A percentile compares a stretch with the other conserved stretches of the same genome.
phyloP scores from a whole-genome alignment of 2,888 invertebrate species.

The Drosophila mimetica region DNA sequence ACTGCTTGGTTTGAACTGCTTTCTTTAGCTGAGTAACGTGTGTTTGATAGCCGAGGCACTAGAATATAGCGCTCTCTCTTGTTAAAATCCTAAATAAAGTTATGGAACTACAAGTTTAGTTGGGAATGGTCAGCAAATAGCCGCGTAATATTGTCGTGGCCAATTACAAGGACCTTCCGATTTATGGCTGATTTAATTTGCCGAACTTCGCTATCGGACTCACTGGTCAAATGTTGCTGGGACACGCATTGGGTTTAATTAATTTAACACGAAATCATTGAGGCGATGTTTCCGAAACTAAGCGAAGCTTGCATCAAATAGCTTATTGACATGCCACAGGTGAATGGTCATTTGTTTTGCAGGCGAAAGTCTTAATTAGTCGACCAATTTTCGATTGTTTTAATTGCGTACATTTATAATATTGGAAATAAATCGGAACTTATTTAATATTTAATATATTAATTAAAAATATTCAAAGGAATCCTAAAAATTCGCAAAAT shows the following conservation, averaged over 20 bases:
- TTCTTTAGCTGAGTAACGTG: no score
- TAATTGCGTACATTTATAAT: not conserved
- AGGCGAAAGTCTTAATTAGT: not conserved
- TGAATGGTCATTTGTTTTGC: constrained; percentile 12
- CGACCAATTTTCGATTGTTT: not conserved
- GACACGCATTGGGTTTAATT: constrained; percentile 74
- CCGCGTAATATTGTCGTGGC: constrained; percentile 31
- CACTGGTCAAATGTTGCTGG: constrained; percentile 62
- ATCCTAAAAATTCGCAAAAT: no score
- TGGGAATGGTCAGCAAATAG: constrained; percentile 12
- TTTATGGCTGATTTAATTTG: constrained; percentile 70
- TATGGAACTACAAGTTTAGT: not conserved
- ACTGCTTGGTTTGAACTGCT: no score
- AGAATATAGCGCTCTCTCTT: no score
- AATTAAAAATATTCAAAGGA: no score
- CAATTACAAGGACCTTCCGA: constrained; percentile 59
- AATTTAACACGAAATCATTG: constrained; percentile 79
- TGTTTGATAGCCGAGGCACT: no score
- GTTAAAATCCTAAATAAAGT: not conserved
- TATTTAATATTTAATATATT: no score
- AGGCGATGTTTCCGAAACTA: constrained; percentile 70
- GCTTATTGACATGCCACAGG: constrained; percentile 70
- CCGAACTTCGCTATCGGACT: constrained; percentile 50
- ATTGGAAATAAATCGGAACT: not conserved
- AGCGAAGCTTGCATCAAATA: constrained; percentile 57